Conservation (phyloP, 2,113 vertebrate species). For the Turnix velox region DNA sequence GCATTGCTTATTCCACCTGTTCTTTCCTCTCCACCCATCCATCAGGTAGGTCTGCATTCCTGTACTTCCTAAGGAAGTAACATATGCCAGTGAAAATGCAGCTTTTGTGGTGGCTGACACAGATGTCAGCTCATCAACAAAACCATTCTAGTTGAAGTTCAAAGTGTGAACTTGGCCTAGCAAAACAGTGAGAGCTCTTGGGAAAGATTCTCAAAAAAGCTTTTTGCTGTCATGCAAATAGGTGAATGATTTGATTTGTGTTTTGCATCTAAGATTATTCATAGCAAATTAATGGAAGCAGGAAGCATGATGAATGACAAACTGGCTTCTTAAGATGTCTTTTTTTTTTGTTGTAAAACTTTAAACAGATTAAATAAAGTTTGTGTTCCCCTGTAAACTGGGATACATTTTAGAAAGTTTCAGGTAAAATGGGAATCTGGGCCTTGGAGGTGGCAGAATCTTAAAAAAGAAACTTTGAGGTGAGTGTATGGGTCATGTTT, state of each 20-base stretch:
- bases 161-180: neutral
- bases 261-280: neutral
- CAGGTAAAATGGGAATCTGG: neutral
- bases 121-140: neutral
- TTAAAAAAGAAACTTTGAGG: neutral
- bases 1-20: neutral
- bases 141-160: neutral
- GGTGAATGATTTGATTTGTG: neutral
- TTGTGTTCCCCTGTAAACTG: neutral
- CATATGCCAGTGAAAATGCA: neutral
- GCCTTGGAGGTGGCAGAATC: neutral
- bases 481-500: neutral
- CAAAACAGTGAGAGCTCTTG: neutral
- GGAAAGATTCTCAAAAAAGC: neutral
- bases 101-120: neutral
- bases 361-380: neutral
- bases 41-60: neutral
- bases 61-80: neutral
- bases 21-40: neutral
- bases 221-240: neutral
- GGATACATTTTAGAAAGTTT: neutral
- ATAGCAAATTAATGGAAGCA: neutral
- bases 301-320: neutral
- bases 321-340: neutral
- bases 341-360: neutral